Evolutionary conservation across 2,888 invertebrate genomes (phyloP).

Genomic region (Calliopum simillimum): DNA sequence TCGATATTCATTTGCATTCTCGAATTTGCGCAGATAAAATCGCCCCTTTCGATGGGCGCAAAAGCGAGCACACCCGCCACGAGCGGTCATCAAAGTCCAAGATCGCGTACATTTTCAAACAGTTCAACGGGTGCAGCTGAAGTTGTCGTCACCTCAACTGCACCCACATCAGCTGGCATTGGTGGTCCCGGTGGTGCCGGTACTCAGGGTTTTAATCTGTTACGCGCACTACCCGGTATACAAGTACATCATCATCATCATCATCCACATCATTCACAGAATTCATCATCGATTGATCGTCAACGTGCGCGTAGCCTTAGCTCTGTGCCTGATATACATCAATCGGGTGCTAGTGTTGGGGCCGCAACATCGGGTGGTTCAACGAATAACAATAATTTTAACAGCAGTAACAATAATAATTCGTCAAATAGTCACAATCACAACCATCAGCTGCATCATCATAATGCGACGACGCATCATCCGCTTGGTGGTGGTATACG

Average conservation of each 20-base stretch:
- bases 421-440: slow-evolving; percentile 51
- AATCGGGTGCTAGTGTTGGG: slow-evolving; percentile 49
- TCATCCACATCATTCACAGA: slow-evolving; percentile 63
- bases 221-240: slow-evolving; percentile 79
- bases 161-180: slow-evolving; percentile 47
- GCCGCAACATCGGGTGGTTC: slow-evolving; percentile 48
- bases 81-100: slow-evolving; percentile 76
- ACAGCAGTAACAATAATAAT: slow-evolving; percentile 46
- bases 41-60: slow-evolving; percentile 75
- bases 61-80: slow-evolving; percentile 84
- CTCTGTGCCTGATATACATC: slow-evolving; percentile 81
- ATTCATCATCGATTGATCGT: slow-evolving; percentile 72
- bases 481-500: slow-evolving; percentile 53
- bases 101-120: slow-evolving; percentile 81
- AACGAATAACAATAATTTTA: slow-evolving; percentile 56
- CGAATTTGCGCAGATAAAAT: too few relatives aligned
- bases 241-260: slow-evolving; percentile 68
- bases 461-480: slow-evolving; percentile 41
- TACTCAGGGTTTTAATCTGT: slow-evolving; percentile 73
- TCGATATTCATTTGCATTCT: too few relatives aligned
- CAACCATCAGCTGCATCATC: slow-evolving; percentile 50
- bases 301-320: slow-evolving; percentile 86
- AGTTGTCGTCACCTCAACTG: slow-evolving; percentile 39
- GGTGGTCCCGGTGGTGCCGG: slow-evolving; percentile 30
- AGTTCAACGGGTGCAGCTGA: slow-evolving; percentile 70